Base-by-base conservation (phyloP, 2,113 vertebrate species). In the Crotalus horridus region DNA sequence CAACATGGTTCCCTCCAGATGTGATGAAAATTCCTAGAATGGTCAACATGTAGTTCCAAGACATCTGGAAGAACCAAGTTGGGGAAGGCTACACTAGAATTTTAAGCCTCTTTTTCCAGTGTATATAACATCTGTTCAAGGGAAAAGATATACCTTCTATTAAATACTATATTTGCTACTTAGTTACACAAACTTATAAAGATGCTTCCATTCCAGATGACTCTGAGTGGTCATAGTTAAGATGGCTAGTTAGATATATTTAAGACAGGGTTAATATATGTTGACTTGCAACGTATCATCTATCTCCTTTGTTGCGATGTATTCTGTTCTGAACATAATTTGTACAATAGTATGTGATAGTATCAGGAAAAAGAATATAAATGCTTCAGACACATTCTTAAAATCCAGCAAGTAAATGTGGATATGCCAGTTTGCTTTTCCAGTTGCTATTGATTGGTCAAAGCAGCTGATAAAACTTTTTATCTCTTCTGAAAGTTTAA, bases 331-430 rank as follows among this genome's bases (percentile, higher is more conserved):
- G 81, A 93, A 89, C 93, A 46, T 74, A 59, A 81, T 74, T 97
- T 98, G 94, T 96, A 94, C 93, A 96, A 93, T 96, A 96, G 97
- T 97, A 97, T 39, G 58, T 86, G 29, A 12, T 21, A 85, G 39
- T 91, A 59, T 97, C 95, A 97, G 95, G 91, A 96, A 97, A 97
- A 97, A 96, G 94, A 93, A 46, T 58, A 93, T 0, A 85, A 54
- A 81, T 59, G 85, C 93, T 91, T 53, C 15, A 17, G 11, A 90
- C 3, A 55, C 21, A 56, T 43, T 94, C 94, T 95, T 91, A 93
- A 96, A 96, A 94, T 39, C 33, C 23, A 21, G 43, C 93, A 53
- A 33, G 91, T 95, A 85, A 91, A 89, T 92, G 23, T 64, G 91
- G 56, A 81, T 86, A 55, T 39, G 53, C 29, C 74, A 89, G 54